Evolutionary conservation across 2,797 vertebrate species (phyloP), one percentile per base, ranked within the genome.

Genomic region (Austrolebias charrua): DNA sequence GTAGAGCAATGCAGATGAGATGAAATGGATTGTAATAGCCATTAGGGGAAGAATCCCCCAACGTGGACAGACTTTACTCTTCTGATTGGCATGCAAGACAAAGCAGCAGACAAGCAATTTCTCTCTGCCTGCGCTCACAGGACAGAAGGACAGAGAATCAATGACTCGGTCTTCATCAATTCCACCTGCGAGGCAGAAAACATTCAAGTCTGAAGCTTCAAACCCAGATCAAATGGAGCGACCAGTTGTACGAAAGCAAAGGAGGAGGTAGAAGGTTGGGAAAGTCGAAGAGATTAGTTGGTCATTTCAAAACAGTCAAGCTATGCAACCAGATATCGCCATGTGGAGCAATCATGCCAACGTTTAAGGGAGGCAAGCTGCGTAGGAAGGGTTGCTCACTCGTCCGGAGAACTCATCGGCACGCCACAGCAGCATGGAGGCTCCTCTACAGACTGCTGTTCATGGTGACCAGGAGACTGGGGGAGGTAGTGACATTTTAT

Each of bases 381-480:
- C 88, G 85, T 55, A 92, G 89, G 49, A 94, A 91, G 86, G 89
- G 91, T 72, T 88, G 91, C 76, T 93, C 89, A 0, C 75, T 94
- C 76, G 90, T 88, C 82, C 80, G 90, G 28, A 92, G 91, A 84
- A 93, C 89, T 16, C 89, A 84, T 79, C 85, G 89, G 61, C 91
- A 93, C 74, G 90, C 90, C 73, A 82, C 90, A 4, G 89, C 92
- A 7, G 92, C 91, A 0, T 93, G 85, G 85, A 87, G 90, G 73
- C 88, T 93, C 56, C 88, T 94, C 81, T 92, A 91, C 81, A 90
- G 89, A 55, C 87, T 94, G 82, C 64, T 94, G 50, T 91, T 92
- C 46, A 79, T 89, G 91, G 93, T 95, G 87, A 93, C 93, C 88
- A 66, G 47, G 35, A 58, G 57, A 28, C 13, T 43, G 19, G 46